These are phyloP conservation scores for Spinus pinus DNA, from an alignment of 2,797 vertebrate genomes.

Conservation along the genomic window DNA sequence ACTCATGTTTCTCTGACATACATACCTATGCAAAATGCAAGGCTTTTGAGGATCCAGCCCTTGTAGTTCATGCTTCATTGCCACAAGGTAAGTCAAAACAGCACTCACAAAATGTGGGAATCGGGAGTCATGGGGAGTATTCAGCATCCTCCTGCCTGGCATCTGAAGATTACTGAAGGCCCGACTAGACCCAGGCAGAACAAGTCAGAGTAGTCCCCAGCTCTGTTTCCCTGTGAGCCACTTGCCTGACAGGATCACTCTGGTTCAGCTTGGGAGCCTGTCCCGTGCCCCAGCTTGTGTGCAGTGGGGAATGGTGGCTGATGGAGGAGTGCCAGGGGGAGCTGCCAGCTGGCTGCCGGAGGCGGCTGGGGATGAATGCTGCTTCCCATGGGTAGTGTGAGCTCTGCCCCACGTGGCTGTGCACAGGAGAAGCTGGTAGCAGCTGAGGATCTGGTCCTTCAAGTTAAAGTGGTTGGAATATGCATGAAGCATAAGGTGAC, in stretches of 20 bases:
- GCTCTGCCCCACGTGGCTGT: not conserved
- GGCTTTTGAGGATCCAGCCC: not conserved
- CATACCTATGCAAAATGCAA: slow-evolving; percentile 46
- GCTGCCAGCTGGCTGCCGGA: slow-evolving; percentile 19
- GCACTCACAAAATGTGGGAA: slow-evolving; percentile 21
- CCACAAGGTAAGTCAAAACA: slow-evolving; percentile 46
- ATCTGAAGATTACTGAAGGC: not conserved
- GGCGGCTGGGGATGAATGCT: not conserved
- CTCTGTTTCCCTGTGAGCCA: fast-evolving
- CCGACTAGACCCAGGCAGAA: not conserved
- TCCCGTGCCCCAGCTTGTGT: not conserved
- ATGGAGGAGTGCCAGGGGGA: not conserved
- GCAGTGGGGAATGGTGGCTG: not conserved
- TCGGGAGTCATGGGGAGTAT: not conserved
- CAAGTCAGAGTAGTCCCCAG: not conserved
- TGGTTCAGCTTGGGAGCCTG: not conserved
- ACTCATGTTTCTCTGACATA: slow-evolving; percentile 10
- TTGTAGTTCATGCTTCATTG: slow-evolving; percentile 9
- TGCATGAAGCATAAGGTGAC: slow-evolving; percentile 39
- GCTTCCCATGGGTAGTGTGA: slow-evolving; percentile 12
- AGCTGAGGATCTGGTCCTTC: slow-evolving; percentile 38
- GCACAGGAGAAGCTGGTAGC: not conserved
- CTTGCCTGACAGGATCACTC: not conserved
- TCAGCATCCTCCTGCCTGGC: not conserved
- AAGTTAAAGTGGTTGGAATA: slow-evolving; percentile 33